These are phyloP conservation scores for Gallinago media DNA, from an alignment of 2,113 vertebrate species.

Conservation along the genomic window DNA sequence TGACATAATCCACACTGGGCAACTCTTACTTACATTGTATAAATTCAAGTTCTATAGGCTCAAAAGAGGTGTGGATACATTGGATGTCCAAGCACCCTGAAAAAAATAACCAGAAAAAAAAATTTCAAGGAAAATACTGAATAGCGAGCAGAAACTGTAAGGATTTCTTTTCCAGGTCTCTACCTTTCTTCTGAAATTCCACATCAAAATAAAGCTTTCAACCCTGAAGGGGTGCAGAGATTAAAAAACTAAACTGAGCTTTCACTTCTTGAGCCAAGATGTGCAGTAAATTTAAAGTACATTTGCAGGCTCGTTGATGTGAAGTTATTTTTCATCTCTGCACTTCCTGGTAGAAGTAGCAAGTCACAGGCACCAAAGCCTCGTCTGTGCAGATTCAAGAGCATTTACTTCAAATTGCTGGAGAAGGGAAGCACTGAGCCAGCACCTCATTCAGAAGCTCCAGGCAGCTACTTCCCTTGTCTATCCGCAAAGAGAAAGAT, in stretches of 20 bases:
- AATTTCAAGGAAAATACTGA: neutral
- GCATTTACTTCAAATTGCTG: neutral
- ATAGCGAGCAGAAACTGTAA: neutral
- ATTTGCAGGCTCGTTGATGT: neutral
- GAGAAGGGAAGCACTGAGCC: neutral
- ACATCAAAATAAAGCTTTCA: neutral
- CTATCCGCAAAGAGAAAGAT: neutral
- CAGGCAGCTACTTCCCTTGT: neutral
- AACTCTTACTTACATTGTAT: neutral
- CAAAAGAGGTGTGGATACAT: neutral
- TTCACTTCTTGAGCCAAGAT: rapidly evolving
- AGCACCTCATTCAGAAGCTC: neutral
- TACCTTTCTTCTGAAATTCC: neutral
- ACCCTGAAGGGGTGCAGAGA: neutral
- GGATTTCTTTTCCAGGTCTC: neutral
- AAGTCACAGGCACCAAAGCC: neutral
- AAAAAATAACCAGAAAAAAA: neutral
- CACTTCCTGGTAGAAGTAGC: neutral
- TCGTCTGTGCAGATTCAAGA: neutral
- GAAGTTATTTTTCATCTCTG: neutral
- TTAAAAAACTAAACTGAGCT: neutral
- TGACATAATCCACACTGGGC: neutral
- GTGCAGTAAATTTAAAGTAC: neutral
- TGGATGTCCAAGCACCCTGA: neutral
- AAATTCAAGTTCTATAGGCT: neutral